Base-by-base conservation (phyloP, 2,797 vertebrate genomes). In the Notamacropus eugenii region DNA sequence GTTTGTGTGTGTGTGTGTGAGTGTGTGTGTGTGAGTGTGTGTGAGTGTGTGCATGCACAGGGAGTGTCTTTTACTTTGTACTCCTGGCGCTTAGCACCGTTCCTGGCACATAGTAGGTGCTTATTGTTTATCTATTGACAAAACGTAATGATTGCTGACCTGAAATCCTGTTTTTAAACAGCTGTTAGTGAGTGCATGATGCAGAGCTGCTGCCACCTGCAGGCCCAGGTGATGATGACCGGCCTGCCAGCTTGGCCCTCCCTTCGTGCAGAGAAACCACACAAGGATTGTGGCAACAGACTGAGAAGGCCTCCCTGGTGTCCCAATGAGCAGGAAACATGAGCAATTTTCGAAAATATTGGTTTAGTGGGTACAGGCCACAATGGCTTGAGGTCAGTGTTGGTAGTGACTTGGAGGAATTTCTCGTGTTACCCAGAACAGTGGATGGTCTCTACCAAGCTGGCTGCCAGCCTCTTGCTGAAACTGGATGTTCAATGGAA, bases 141-240 rank as follows among this genome's bases (percentile, higher is more conserved):
- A 58, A 58, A 6, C 1, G 28, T 62, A 59, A 13, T 29, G 0
- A 11, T 14, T 46, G 40, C 9, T 0, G 40, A 5, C 52, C 52
- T 10, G 1, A 24, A 29, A 16, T 12, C 90, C 50, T 13, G 28
- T 50, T 28, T 54, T 90, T 54, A 28, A 54, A 4, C 6, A n/a
- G 29, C 22, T 91, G 40, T 22, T 34, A 16, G 34, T 27, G 46
- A 55, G 54, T 0, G 31, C 90, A 52, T 91, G 96, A 96, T 0
- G 94, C 87, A 82, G 34, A 92, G 1, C 94, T 98, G 98, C 98
- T 98, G 93, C 98, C 98, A 98, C 97, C 98, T 99, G 96, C 97
- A 97, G 98, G 98, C 95, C 55, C 0, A 93, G 96, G 74, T 55
- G 74, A 96, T 94, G 97, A 98, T 1, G 96, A 93, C 98, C 97